phyloP scores from a whole-genome alignment of 1,140 invertebrate genomes.

The Diachasmimorpha longicaudata region DNA sequence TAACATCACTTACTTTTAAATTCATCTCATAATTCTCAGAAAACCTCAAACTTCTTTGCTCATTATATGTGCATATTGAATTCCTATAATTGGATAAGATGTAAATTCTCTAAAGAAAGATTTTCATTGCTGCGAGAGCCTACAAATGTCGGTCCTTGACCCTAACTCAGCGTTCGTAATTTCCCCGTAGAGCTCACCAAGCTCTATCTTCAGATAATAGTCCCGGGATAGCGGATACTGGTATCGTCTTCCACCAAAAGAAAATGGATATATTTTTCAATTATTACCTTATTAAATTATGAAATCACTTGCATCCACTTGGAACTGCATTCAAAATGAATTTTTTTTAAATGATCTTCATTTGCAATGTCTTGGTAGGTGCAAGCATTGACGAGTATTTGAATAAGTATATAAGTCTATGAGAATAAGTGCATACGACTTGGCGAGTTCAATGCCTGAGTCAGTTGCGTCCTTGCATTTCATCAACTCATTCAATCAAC shows the following conservation, averaged over 20 bases:
- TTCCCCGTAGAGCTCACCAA: neutral
- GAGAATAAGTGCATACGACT: neutral
- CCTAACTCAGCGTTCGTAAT: neutral
- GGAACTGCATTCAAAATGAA: neutral
- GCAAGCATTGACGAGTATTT: neutral
- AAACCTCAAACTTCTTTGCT: too few relatives aligned
- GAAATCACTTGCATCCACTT: neutral
- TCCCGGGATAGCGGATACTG: neutral
- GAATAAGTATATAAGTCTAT: neutral
- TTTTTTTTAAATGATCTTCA: neutral
- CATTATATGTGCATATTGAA: too few relatives aligned
- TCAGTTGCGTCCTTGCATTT: neutral
- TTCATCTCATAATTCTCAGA: too few relatives aligned
- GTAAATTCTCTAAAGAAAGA: neutral
- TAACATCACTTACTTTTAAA: neutral
- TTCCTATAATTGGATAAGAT: neutral
- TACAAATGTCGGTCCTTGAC: neutral
- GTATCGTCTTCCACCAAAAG: neutral
- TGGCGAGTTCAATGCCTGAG: conserved; percentile 19
- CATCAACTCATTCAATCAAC: neutral
- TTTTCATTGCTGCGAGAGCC: neutral
- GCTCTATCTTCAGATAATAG: neutral
- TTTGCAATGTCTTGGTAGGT: neutral
- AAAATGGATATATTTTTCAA: neutral
- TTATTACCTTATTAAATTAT: neutral